Evolutionary conservation across 2,113 vertebrate species (phyloP), one percentile per base, ranked within the genome.

Genomic region (Alligator sinensis): DNA sequence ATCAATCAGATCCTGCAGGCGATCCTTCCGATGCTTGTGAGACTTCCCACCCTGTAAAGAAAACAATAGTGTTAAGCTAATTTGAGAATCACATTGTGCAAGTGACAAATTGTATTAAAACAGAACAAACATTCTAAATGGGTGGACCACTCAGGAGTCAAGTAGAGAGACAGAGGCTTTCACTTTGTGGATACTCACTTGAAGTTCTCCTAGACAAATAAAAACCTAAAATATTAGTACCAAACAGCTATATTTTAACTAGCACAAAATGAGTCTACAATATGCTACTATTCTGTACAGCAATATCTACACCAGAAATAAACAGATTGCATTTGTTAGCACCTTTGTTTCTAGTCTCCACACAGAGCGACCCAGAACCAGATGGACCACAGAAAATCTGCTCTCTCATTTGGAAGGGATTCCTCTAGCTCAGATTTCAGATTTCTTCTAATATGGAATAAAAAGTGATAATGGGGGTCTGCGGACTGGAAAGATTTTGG

Each of bases 1-100:
- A 97, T 99, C 99, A 25, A 99, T 99, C 38, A 99, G 98, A 97
- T 99, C 99, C 98, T 99, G 99, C 97, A 99, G 98, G 38, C 99
- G 98, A 98, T 99, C 99, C 84, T 98, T 99, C 91, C 99, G 98
- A 95, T 99, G 99, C 88, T 98, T 99, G 97, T 99, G 99, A 14
- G 97, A 87, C 86, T 96, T 98, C 74, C 97, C 98, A 76, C 98
- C 99, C 98, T 98, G 97, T 60, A 97, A 96, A 91, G 16, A 98
- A 89, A 98, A 85, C 57, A 93, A 82, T 60, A 77, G 85, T 0
- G 0, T 91, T 84, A 38, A n/a, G 82, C 58, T 83, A 13, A 88
- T 47, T 85, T 66, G 25, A 66, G 76, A 92, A 89, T 77, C 72
- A 10, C n/a, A 88, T 47, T 0, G 0, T 24, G 72, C 47, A 60